phyloP scores from a whole-genome alignment of 2,797 vertebrate genomes.

The Chelon labrosus region DNA sequence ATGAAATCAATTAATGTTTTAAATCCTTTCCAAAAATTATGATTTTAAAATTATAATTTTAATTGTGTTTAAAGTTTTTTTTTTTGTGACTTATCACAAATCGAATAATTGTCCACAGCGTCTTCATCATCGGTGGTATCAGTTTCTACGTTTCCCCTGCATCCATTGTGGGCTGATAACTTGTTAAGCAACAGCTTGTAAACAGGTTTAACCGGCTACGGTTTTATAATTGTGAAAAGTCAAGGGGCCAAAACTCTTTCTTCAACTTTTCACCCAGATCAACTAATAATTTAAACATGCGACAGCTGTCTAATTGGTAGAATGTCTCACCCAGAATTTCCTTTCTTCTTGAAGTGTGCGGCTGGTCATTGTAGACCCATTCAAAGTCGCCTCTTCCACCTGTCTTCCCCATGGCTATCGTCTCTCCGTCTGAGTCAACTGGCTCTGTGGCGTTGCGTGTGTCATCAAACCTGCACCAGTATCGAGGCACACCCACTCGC shows the following conservation, averaged over 20 bases:
- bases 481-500: constrained; percentile 70
- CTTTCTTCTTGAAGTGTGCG: constrained; percentile 87
- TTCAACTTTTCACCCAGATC: neutral
- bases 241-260: neutral
- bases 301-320: neutral
- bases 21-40: too few relatives aligned
- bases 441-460: constrained; percentile 30
- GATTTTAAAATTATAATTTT: neutral
- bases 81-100: neutral
- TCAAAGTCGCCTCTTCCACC: constrained; percentile 86
- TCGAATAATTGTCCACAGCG: neutral
- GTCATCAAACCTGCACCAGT: constrained; percentile 50
- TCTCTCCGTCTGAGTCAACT: neutral
- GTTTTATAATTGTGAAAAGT: constrained; percentile 31
- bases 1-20: too few relatives aligned
- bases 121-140: neutral
- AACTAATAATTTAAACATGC: too few relatives aligned
- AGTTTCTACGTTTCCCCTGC: neutral
- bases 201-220: constrained; percentile 81
- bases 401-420: constrained; percentile 80
- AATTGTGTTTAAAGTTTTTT: neutral
- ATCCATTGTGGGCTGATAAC: constrained; percentile 31
- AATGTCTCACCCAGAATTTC: constrained; percentile 85
- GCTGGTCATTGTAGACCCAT: constrained; percentile 89
- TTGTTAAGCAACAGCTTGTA: constrained; percentile 54